Conservation (phyloP, 2,888 invertebrate genomes). For the Clistopyga incitator region DNA sequence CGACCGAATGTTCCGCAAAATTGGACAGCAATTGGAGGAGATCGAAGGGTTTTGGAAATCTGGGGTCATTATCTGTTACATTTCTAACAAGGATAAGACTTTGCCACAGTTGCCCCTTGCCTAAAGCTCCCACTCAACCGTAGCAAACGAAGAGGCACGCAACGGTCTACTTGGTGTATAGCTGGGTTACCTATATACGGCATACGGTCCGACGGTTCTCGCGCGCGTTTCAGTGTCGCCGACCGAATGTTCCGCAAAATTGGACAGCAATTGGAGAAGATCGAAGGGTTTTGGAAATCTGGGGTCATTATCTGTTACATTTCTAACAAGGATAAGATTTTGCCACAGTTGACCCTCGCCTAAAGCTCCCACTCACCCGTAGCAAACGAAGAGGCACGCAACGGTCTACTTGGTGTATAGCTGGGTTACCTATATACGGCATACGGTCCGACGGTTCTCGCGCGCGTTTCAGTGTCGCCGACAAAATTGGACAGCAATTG, state of each 20-base stretch:
- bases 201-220: constrained; percentile 11
- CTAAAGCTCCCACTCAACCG: constrained; percentile 13
- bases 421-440: constrained; percentile 19
- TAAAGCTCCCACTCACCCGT: constrained; percentile 17
- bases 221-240: constrained; percentile 25
- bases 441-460: constrained; percentile 11
- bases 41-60: constrained; percentile 40
- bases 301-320: constrained; percentile 18
- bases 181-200: constrained; percentile 21
- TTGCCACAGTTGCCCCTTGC: background rate
- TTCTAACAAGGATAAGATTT: constrained; percentile 2
- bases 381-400: constrained; percentile 13
- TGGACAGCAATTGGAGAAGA: constrained; percentile 39
- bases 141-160: constrained; percentile 18
- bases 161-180: constrained; percentile 16
- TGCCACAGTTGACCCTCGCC: background rate
- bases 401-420: constrained; percentile 18
- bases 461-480: constrained; percentile 30
- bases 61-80: constrained; percentile 17
- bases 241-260: constrained; percentile 67
- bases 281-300: constrained; percentile 38
- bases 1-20: constrained; percentile 67
- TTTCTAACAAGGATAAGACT: constrained; percentile 4
- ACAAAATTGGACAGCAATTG: constrained; percentile 61
- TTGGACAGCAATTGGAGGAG: constrained; percentile 41